Base-by-base conservation (phyloP, 2,797 vertebrate species). In the Lagocephalus sceleratus region DNA sequence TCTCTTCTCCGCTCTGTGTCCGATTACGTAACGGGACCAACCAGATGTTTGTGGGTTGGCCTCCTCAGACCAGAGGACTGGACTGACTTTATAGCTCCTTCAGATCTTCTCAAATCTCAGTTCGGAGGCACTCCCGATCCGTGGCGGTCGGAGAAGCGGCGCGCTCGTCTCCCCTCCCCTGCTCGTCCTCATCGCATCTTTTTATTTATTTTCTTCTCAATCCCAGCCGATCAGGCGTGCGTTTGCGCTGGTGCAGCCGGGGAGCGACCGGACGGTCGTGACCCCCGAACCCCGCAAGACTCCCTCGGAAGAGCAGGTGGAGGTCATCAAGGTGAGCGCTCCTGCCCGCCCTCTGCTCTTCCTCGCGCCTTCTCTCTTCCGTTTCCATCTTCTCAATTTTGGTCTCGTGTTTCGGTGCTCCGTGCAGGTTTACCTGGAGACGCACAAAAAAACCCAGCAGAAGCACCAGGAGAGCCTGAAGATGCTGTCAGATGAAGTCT, bases 391-490 rank as follows among this genome's bases (percentile, higher is more conserved):
- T 57, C n/a, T 44, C n/a, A n/a, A 35, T 35, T 35, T 39, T 25
- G 14, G 8, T 29, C 26, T 40, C 54, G 1, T 6, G 17, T 60
- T 40, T 53, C 29, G 49, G 5, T 47, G 19, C 6, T 23, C 57
- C 42, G n/a, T n/a, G n/a, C 76, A 98, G 96, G 93, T 98, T 44
- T 98, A 98, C 58, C 81, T 98, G 9, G 93, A 93, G 68, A 93
- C 91, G 0, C 90, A 89, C 7, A 89, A 82, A 2, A 88, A 94
- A 61, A 92, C 93, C 42, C 84, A 91, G 73, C 65, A 82, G 46
- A 88, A 81, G 48, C 92, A 94, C 0, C 92, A 93, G 51, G 85
- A 94, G 83, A 94, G 81, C 17, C 68, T 95, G 54, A 91, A 79
- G 68, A 96, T 94, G 80, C 87, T 96, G 54, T 95, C 93, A 42